A percentile compares a stretch with the other conserved stretches of the same genome.
Conservation (phyloP, 2,888 invertebrate genomes). For the Chaitophorus viminalis region DNA sequence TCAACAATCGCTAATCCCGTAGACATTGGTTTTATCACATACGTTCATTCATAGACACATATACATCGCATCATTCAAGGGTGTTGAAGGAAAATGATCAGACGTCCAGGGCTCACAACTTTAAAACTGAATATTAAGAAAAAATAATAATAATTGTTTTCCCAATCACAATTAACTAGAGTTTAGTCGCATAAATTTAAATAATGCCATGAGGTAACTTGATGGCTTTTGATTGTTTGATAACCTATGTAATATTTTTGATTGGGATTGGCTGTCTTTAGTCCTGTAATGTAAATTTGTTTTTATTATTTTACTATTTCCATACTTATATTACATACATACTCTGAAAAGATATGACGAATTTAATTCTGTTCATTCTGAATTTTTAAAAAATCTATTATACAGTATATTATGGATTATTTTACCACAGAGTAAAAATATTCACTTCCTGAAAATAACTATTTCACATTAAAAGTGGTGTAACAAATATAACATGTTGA, state of each 20-base stretch:
- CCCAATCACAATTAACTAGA: background rate
- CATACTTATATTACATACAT: no score
- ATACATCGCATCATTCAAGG: constrained; percentile 8
- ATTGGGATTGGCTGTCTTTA: background rate
- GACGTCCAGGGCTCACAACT: background rate
- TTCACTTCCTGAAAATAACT: no score
- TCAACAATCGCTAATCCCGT: constrained; percentile 26
- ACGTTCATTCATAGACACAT: background rate
- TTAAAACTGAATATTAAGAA: background rate
- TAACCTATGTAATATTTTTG: background rate
- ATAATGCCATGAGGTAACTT: background rate
- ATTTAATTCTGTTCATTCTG: no score
- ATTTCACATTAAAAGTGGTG: no score
- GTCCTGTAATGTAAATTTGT: background rate
- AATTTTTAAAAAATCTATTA: no score
- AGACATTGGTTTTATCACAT: constrained; percentile 39
- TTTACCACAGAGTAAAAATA: no score
- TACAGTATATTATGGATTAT: no score
- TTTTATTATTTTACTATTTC: no score
- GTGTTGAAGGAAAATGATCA: constrained; percentile 26
- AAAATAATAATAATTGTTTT: background rate
- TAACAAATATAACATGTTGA: no score
- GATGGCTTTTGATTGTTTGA: background rate
- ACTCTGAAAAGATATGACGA: no score
- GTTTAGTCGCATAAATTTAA: background rate